Evolutionary conservation across 2,797 vertebrate genomes (phyloP).

Genomic region (Gastrophryne carolinensis): DNA sequence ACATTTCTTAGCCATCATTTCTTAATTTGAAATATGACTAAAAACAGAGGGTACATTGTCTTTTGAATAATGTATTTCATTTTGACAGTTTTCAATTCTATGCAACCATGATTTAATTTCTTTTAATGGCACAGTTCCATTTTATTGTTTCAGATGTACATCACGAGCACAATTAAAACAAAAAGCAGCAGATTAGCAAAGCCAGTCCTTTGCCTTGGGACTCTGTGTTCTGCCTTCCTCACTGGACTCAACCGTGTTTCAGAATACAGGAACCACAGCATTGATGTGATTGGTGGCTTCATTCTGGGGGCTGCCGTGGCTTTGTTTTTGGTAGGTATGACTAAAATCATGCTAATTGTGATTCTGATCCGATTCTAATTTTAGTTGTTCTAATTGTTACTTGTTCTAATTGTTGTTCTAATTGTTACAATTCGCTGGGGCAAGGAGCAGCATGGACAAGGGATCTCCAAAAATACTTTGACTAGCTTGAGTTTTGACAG

Average conservation of each 20-base stretch:
- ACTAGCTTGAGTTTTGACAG: too few species aligned
- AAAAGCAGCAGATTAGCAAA: constrained; percentile 96
- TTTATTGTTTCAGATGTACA: constrained; percentile 86
- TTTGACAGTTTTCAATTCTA: background rate
- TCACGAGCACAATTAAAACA: constrained; percentile 97
- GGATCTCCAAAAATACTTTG: too few species aligned
- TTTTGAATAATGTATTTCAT: background rate
- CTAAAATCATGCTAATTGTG: background rate
- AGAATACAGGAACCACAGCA: constrained; percentile 95
- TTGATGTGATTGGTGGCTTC: constrained; percentile 92
- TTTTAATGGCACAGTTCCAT: background rate
- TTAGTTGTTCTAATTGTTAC: too few species aligned
- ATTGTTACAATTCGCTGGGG: too few species aligned
- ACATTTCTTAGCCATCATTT: too few species aligned
- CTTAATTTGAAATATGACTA: too few species aligned
- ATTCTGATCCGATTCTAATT: too few species aligned
- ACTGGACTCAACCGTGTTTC: constrained; percentile 94
- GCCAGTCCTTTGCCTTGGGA: constrained; percentile 90
- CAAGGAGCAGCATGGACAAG: too few species aligned
- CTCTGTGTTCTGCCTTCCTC: constrained; percentile 91
- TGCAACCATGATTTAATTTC: background rate
- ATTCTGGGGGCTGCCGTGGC: constrained; percentile 89
- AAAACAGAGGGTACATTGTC: too few species aligned
- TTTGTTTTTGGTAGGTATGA: constrained; percentile 85
- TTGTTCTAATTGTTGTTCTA: too few species aligned